Evolutionary conservation across 2,888 invertebrate species (phyloP).

Genomic region (Lepidocyrtoides sp.): DNA sequence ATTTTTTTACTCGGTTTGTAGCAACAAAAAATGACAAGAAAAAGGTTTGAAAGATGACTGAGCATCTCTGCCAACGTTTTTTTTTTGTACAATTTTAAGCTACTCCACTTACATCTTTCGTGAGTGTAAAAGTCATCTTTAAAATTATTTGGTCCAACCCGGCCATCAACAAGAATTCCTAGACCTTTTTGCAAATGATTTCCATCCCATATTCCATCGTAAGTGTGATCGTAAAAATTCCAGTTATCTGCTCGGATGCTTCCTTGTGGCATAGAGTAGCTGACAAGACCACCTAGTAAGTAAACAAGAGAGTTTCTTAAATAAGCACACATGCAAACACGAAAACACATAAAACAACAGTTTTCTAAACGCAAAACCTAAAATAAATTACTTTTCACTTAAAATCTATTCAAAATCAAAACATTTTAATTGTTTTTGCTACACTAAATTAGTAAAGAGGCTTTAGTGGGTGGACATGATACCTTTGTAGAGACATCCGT

Average conservation of each 20-base stretch:
- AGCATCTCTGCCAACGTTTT: not conserved
- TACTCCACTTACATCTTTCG: constrained; percentile 87
- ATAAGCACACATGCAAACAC: constrained; percentile 54
- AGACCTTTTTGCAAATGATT: constrained; percentile 92
- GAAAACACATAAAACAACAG: too few relatives aligned
- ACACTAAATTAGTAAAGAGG: not conserved
- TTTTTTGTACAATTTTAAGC: not conserved
- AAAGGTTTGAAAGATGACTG: not conserved
- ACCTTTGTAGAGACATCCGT: constrained; percentile 95
- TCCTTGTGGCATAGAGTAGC: constrained; percentile 96
- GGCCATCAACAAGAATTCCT: constrained; percentile 95
- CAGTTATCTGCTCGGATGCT: constrained; percentile 93
- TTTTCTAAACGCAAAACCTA: not conserved
- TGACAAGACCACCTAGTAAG: constrained; percentile 92
- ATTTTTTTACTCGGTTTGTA: not conserved
- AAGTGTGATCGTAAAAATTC: constrained; percentile 94
- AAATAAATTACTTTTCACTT: constrained; percentile 12
- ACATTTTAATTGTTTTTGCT: not conserved
- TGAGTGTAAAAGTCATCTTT: constrained; percentile 89
- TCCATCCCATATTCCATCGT: constrained; percentile 94
- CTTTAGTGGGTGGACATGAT: not conserved
- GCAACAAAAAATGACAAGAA: not conserved
- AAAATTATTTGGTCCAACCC: constrained; percentile 92
- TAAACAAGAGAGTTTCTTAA: not conserved
- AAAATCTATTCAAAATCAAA: not conserved